Conservation (phyloP, 2,113 vertebrate genomes). For the Carassius carassius region DNA sequence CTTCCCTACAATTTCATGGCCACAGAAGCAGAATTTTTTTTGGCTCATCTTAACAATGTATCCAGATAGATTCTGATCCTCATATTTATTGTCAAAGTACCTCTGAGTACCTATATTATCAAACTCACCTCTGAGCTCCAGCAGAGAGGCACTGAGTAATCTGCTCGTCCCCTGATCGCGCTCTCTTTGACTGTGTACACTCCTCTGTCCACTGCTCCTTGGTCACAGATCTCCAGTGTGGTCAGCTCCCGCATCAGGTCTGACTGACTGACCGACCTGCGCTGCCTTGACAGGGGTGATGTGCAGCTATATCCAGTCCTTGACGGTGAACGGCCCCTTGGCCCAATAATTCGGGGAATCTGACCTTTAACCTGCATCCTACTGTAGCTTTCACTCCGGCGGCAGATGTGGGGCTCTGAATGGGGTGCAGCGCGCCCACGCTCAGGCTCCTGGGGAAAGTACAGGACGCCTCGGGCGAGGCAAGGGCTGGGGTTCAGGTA, state of each 20-base stretch:
- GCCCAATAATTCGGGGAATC: conserved; percentile 59
- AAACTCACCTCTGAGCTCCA: conserved; percentile 50
- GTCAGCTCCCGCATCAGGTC: conserved; percentile 79
- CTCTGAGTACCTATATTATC: neutral
- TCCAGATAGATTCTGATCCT: neutral
- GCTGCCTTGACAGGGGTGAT: conserved; percentile 65
- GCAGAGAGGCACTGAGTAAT: conserved; percentile 45
- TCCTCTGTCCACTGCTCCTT: conserved; percentile 28
- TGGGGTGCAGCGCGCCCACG: conserved; percentile 67
- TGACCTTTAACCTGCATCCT: conserved; percentile 60
- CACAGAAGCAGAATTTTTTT: neutral
- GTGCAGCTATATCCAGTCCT: conserved; percentile 47
- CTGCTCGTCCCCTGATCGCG: conserved; percentile 31
- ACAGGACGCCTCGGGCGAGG: conserved; percentile 54
- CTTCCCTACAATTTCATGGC: neutral
- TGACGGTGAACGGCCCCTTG: conserved; percentile 63
- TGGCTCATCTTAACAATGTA: neutral
- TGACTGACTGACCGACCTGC: conserved; percentile 79
- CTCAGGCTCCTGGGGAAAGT: conserved; percentile 67
- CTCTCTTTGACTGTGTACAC: conserved; percentile 44
- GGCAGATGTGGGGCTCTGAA: conserved; percentile 62
- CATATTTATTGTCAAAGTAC: neutral
- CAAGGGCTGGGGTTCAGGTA: conserved; percentile 69
- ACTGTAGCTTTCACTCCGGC: conserved; percentile 71
- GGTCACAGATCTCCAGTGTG: conserved; percentile 72